Percentiles rank a stretch among this genome's conserved stretches.
phyloP scores from a whole-genome alignment of 2,113 vertebrate genomes.

The Atractosteus spatula region DNA sequence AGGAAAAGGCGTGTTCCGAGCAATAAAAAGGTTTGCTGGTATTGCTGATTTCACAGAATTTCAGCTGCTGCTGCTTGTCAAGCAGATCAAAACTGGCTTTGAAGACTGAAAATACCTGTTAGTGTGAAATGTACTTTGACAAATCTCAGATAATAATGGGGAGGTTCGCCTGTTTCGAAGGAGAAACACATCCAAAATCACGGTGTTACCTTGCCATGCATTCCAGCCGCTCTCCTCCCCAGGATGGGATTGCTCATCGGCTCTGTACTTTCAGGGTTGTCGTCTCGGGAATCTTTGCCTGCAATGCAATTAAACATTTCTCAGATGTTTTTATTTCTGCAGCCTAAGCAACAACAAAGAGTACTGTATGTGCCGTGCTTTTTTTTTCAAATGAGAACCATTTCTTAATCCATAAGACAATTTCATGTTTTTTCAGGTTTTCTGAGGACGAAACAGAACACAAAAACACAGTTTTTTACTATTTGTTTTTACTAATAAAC shows the following conservation, averaged over 20 bases:
- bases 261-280: conserved; percentile 25
- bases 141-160: conserved; percentile 69
- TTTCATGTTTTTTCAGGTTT: no score
- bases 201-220: conserved; percentile 67
- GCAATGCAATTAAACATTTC: conserved; percentile 31
- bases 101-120: conserved; percentile 74
- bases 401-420: no score
- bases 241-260: conserved; percentile 22
- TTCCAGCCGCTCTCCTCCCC: conserved; percentile 57
- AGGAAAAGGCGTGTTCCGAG: conserved; percentile 64
- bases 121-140: conserved; percentile 77
- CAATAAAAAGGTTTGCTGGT: conserved; percentile 59
- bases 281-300: conserved; percentile 65
- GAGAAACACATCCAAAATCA: conserved; percentile 37
- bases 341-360: background rate
- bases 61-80: conserved; percentile 68
- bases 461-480: no score
- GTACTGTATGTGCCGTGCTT: no score
- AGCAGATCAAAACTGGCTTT: conserved; percentile 70
- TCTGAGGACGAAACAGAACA: no score
- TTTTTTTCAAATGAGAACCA: no score
- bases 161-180: conserved; percentile 36
- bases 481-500: no score
- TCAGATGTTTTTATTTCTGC: conserved; percentile 21
- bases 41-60: conserved; percentile 74